Evolutionary conservation across 2,888 invertebrate genomes (phyloP).

Genomic region (Athalia rosae): DNA sequence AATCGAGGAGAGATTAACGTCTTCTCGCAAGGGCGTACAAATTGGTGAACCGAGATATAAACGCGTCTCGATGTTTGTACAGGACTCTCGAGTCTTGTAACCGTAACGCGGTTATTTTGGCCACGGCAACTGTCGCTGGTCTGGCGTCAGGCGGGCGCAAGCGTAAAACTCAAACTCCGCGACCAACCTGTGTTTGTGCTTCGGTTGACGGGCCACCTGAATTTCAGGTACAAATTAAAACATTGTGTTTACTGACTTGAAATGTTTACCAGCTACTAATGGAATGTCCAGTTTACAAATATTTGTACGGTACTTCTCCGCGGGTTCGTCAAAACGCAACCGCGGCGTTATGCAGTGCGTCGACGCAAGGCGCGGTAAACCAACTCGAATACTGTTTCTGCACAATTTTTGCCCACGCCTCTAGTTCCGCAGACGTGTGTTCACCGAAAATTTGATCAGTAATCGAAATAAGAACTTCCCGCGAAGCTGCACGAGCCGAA

Average conservation of each 20-base stretch:
- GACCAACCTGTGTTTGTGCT: conserved; percentile 21
- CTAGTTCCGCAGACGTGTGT: neutral
- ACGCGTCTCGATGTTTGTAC: conserved; percentile 38
- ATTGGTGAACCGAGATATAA: conserved; percentile 28
- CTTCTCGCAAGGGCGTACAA: conserved; percentile 31
- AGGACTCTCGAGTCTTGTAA: conserved; percentile 37
- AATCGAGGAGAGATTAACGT: conserved; percentile 1
- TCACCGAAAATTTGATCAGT: conserved; percentile 1
- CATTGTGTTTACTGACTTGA: conserved; percentile 37
- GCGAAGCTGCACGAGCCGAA: neutral
- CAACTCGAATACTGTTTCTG: neutral
- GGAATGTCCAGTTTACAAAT: conserved; percentile 44
- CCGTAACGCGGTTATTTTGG: conserved; percentile 7
- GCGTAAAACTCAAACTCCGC: neutral
- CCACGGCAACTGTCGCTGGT: conserved; percentile 2
- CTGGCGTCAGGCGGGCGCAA: neutral
- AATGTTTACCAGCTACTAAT: conserved; percentile 45
- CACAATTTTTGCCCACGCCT: neutral
- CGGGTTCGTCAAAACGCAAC: neutral
- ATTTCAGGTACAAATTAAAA: conserved; percentile 47
- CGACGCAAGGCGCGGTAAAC: neutral
- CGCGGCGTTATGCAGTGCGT: too few species aligned
- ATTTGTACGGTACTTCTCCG: conserved; percentile 36
- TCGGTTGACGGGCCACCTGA: conserved; percentile 32
- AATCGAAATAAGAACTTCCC: conserved; percentile 15